Evolutionary conservation across 2,888 invertebrate species (phyloP).

Genomic region (Machimus rusticus): DNA sequence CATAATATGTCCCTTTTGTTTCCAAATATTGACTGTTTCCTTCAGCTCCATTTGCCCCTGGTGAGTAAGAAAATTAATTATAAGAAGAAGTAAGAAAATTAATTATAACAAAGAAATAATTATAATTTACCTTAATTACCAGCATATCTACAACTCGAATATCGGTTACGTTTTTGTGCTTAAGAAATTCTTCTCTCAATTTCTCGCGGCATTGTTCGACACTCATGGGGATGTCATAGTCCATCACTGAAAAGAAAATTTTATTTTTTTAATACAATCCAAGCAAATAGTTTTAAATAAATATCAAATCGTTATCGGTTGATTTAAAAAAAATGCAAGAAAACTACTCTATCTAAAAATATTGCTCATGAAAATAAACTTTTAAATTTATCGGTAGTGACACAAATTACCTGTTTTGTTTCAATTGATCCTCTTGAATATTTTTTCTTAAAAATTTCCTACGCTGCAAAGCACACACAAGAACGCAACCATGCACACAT

Average conservation of each 20-base stretch:
- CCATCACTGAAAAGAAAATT: slow-evolving; percentile 71
- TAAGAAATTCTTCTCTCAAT: slow-evolving; percentile 79
- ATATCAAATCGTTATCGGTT: too few species aligned
- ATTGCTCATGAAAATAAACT: too few species aligned
- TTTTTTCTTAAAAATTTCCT: not conserved
- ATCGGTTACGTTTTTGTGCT: slow-evolving; percentile 81
- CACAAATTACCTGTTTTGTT: not conserved
- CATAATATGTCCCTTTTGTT: slow-evolving; percentile 90
- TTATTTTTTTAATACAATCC: not conserved
- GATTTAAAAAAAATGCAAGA: too few species aligned
- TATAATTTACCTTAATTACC: slow-evolving; percentile 79
- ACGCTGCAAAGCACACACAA: not conserved
- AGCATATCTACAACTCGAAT: slow-evolving; percentile 90
- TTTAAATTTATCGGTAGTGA: not conserved
- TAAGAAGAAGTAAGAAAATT: too few species aligned
- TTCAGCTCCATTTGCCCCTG: slow-evolving; percentile 95
- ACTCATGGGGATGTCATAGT: slow-evolving; percentile 82
- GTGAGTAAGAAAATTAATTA: not conserved
- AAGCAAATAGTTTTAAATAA: not conserved
- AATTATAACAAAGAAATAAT: not conserved
- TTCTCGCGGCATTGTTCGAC: slow-evolving; percentile 74
- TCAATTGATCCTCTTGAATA: not conserved
- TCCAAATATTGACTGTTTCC: slow-evolving; percentile 87
- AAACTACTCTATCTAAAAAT: too few species aligned
- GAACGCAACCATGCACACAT: not conserved